phyloP scores from a whole-genome alignment of 2,113 vertebrate species.

The Mionectes macconnelli region DNA sequence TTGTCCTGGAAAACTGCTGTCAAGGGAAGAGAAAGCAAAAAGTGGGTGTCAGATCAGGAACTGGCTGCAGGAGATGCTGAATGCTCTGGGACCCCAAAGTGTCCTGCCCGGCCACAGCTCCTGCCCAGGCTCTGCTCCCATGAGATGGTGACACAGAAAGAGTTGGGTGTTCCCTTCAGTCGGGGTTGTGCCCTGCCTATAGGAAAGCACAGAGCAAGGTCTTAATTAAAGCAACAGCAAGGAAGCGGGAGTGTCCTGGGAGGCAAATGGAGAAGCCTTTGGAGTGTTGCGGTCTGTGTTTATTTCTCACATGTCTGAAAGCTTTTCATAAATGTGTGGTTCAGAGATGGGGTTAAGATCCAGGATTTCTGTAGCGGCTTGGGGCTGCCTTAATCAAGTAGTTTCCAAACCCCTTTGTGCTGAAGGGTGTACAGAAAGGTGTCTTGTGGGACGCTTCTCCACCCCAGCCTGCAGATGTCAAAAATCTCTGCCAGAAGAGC shows the following conservation, averaged over 20 bases:
- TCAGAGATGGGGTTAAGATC: background rate
- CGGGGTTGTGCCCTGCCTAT: background rate
- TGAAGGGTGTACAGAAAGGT: background rate
- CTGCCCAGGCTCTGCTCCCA: background rate
- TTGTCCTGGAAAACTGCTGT: background rate
- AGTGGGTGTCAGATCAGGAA: background rate
- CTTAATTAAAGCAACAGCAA: background rate
- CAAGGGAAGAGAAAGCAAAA: background rate
- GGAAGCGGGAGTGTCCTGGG: background rate
- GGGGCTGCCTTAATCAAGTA: background rate
- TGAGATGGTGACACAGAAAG: background rate
- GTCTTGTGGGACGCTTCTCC: background rate
- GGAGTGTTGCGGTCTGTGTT: background rate
- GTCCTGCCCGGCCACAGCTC: rapidly evolving
- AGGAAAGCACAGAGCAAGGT: background rate
- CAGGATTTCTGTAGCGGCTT: background rate
- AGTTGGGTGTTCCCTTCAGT: background rate
- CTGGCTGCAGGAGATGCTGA: background rate
- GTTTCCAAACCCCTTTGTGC: slow-evolving; percentile 18
- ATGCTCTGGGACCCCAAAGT: rapidly evolving
- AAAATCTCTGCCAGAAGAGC: background rate
- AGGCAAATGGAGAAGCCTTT: background rate
- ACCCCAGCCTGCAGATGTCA: background rate
- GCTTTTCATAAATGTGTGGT: background rate
- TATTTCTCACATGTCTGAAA: background rate